phyloP scores from a whole-genome alignment of 2,888 invertebrate species.

The Nomada ruficornis region DNA sequence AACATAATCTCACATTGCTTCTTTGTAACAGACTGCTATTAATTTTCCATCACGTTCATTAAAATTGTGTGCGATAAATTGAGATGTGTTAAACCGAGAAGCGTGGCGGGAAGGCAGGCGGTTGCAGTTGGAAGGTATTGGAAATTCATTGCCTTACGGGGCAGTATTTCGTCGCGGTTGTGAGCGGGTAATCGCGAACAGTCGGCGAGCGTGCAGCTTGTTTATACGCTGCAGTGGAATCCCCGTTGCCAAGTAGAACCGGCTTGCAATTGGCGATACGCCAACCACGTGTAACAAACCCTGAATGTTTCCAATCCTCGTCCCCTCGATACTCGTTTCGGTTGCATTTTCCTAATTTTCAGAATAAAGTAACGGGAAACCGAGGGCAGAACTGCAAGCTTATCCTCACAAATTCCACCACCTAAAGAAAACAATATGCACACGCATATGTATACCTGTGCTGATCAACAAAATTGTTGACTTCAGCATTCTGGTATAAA shows the following conservation, averaged over 20 bases:
- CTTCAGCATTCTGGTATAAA: too few relatives aligned
- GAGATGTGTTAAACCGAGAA: background rate
- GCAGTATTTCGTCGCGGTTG: slow-evolving; percentile 19
- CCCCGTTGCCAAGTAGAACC: slow-evolving; percentile 51
- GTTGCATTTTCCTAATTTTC: slow-evolving; percentile 40
- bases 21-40: too few relatives aligned
- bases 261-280: slow-evolving; percentile 55
- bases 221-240: slow-evolving; percentile 55
- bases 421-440: too few relatives aligned
- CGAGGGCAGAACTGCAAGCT: background rate
- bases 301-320: slow-evolving; percentile 37
- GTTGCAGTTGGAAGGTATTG: background rate
- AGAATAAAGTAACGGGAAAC: background rate
- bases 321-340: background rate
- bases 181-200: slow-evolving; percentile 32
- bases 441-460: too few relatives aligned
- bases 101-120: background rate
- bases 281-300: slow-evolving; percentile 59
- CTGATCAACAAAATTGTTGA: too few relatives aligned
- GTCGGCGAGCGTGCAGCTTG: slow-evolving; percentile 30
- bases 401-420: background rate
- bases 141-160: background rate
- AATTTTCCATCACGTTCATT: too few relatives aligned
- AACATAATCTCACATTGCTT: too few relatives aligned
- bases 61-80: too few relatives aligned